Evolutionary conservation across 2,113 vertebrate species (phyloP), one percentile per base, ranked within the genome.

Genomic region (Leucosticte australis): DNA sequence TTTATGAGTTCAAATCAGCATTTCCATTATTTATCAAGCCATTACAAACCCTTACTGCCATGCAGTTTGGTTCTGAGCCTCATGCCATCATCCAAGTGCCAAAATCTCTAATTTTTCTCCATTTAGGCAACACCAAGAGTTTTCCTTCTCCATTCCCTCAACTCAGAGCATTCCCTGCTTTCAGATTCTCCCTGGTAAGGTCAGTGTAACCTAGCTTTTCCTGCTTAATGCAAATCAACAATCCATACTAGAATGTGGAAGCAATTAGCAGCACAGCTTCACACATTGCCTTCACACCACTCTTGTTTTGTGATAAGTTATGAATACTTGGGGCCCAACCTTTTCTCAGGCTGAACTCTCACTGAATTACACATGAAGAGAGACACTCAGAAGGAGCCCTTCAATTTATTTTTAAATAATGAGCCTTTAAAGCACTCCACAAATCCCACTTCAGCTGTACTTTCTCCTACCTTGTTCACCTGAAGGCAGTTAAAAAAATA

Each of bases 361-460:
- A 94, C 92, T 97, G 94, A 95, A 97, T 97, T 94, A 93, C 94
- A 89, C 85, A 97, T 95, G 93, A 94, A 83, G 70, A 87, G 69
- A 90, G 69, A 70, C 47, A 37, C 71, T 78, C 68, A 77, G 42
- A 83, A 87, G 68, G 49, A 75, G 64, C 52, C 73, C 57, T 94
- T 68, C 56, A 28, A 71, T 68, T 95, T 94, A 90, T 88, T 96
- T 95, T 96, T 70, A 81, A 96, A 86, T 90, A 90, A 68, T 14
- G 23, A 94, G 64, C 35, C 56, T 84, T 78, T 49, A 71, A 56
- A 83, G 49, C 44, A 37, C 56, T 74, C 76, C 60, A 81, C 39
- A 74, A 93, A 90, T 44, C 71, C 75, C 60, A 80, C 52, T 92
- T 87, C 23, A 63, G 39, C 22, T 75, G 47, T 39, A 68, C 33